phyloP scores from a whole-genome alignment of 2,797 vertebrate genomes.

The Decapterus maruadsi region DNA sequence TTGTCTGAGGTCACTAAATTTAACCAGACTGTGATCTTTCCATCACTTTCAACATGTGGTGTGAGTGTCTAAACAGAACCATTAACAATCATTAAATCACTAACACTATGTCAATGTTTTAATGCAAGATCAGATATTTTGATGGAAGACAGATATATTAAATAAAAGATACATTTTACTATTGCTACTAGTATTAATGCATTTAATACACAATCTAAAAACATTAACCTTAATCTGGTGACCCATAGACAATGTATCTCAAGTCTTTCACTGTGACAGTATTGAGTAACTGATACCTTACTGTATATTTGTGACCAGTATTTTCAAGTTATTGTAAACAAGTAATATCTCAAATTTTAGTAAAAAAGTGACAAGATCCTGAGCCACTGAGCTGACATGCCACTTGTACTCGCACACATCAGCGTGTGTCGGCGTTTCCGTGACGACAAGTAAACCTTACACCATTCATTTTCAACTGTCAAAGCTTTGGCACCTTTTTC shows the following conservation, averaged over 20 bases:
- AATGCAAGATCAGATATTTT: too few species aligned
- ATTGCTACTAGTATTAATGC: too few species aligned
- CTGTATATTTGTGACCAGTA: too few species aligned
- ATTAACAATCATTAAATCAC: too few species aligned
- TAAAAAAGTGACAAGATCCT: not conserved
- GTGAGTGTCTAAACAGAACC: not conserved
- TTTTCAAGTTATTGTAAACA: too few species aligned
- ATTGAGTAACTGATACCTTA: too few species aligned
- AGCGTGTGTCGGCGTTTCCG: slow-evolving; percentile 23
- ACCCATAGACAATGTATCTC: not conserved
- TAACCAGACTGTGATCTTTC: not conserved
- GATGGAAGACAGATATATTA: too few species aligned
- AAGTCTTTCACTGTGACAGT: too few species aligned
- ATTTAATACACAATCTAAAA: too few species aligned
- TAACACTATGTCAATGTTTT: too few species aligned
- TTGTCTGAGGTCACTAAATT: not conserved
- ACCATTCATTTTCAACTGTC: slow-evolving; percentile 34
- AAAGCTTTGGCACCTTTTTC: slow-evolving; percentile 21
- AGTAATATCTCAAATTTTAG: too few species aligned
- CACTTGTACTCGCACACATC: slow-evolving; percentile 4
- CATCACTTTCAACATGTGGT: not conserved
- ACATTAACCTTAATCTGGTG: not conserved
- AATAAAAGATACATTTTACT: too few species aligned
- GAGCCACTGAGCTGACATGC: slow-evolving; percentile 10
- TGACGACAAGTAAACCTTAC: slow-evolving; percentile 17